Base-by-base conservation (phyloP, 2,888 invertebrate genomes). In the Melolontha melolontha region DNA sequence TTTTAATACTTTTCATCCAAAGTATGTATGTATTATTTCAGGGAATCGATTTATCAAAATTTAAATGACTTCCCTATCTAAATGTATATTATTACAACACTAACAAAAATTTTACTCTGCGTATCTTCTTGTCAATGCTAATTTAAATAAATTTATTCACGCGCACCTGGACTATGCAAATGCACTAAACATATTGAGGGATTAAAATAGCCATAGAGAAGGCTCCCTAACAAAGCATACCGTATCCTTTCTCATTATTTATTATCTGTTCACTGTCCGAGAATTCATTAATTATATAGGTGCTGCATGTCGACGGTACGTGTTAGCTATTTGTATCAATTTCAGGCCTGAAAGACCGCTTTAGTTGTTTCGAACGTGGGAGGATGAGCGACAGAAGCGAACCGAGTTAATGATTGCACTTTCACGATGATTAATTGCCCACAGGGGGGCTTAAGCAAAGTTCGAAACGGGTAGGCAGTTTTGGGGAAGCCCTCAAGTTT, bases 381-480 rank as follows among this genome's bases (percentile, higher is more conserved):
- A 62, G 59, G 59, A 62, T 47, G 34, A 47, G 49, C 59, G 47
- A 34, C 59, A 47, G 59, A 62, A 62, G 47, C 59, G 59, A 62
- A 47, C 34, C 59, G 47, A 62, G 59, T 62, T 62, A 62, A 62
- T 62, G 59, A 62, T 62, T 62, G 59, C 59, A 62, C 59, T 62
- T 62, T 47, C 59, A 49, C 59, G 59, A 47, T 62, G 59, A 62
- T 62, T 62, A 62, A 62, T 62, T 62, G 49, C 59, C 47, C 42
- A 22, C 27, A 14, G 59, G 59, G 47, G 49, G 34, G 34, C 34
- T 42, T 47, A 49, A 62, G 47, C 59, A 62, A 62, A 62, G 47
- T 62, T 62, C 47, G 47, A 34, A 47, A 47, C 8, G 8, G 42
- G 47, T 47, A 62, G 59, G 49, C 59, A 62, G 47, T 62, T 62